Evolutionary conservation across 2,888 invertebrate genomes (phyloP).

Genomic region (Leptinotarsa haldemani): DNA sequence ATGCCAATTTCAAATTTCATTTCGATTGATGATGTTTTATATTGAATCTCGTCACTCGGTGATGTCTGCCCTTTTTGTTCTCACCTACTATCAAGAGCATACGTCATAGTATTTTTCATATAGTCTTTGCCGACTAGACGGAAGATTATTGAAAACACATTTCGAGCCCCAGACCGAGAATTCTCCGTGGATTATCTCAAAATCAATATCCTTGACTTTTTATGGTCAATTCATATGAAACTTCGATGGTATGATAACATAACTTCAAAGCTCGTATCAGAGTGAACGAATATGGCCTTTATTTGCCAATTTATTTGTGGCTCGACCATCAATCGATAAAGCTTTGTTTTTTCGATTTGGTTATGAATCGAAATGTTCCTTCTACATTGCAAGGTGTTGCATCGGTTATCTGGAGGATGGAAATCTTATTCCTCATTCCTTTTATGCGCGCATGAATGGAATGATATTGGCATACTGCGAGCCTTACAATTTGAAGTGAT

Average conservation of each 20-base stretch:
- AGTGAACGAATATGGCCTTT: constrained; percentile 14
- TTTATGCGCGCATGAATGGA: not conserved
- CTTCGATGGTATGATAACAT: constrained; percentile 5
- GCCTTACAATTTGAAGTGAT: not conserved
- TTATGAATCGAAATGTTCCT: not conserved
- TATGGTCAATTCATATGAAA: constrained; percentile 3
- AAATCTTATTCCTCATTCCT: constrained; percentile 13
- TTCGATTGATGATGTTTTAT: no score
- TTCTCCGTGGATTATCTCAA: not conserved
- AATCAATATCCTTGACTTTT: constrained; percentile 14
- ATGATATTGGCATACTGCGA: constrained; percentile 5
- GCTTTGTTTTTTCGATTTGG: constrained; percentile 12
- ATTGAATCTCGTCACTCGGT: no score
- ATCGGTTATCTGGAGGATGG: not conserved
- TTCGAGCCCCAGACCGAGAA: not conserved
- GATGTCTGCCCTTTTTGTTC: no score
- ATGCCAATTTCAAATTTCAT: no score
- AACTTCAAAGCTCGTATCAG: constrained; percentile 8
- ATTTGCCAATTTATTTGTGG: not conserved
- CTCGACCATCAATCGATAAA: not conserved
- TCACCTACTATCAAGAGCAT: no score
- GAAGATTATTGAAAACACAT: not conserved
- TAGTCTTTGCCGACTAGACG: not conserved
- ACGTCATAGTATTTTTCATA: no score
- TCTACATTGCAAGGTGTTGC: constrained; percentile 14